A percentile compares a stretch with the other conserved stretches of the same genome.
Evolutionary conservation across 1,140 invertebrate species (phyloP).

Genomic region (Drosophila busckii): DNA sequence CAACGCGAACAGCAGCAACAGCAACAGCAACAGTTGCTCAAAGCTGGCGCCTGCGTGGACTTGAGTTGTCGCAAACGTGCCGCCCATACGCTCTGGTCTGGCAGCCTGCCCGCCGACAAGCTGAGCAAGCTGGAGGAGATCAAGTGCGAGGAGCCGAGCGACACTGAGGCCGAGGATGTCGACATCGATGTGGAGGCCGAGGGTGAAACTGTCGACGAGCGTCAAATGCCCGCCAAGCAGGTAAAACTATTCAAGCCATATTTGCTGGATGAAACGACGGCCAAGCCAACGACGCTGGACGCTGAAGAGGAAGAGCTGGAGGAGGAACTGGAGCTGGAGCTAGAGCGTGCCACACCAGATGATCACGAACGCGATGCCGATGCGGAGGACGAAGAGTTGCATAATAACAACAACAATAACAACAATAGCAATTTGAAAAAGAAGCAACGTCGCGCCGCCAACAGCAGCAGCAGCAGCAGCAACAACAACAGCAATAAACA

Average conservation of each 20-base stretch:
- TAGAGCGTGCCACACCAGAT: constrained; percentile 57
- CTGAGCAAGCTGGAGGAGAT: constrained; percentile 57
- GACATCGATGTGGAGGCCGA: constrained; percentile 27
- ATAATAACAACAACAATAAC: constrained; percentile 68
- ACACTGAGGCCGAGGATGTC: constrained; percentile 27
- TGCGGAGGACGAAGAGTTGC: constrained; percentile 62
- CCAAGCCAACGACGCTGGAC: constrained; percentile 48
- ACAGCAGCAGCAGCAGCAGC: constrained; percentile 24
- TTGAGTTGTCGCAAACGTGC: constrained; percentile 71
- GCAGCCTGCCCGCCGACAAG: constrained; percentile 36
- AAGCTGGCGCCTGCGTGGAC: constrained; percentile 41
- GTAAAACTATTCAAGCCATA: constrained; percentile 86
- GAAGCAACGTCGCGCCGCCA: constrained; percentile 14
- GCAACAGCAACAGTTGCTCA: constrained; percentile 8
- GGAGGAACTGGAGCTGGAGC: constrained; percentile 53
- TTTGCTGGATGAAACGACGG: constrained; percentile 82
- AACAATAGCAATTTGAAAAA: constrained; percentile 16
- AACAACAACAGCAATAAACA: constrained; percentile 51
- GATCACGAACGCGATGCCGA: constrained; percentile 40
- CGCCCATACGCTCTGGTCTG: constrained; percentile 24
- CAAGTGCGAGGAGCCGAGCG: constrained; percentile 41
- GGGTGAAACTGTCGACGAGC: constrained; percentile 22
- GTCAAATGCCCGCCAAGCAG: constrained; percentile 67
- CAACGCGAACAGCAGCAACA: constrained; percentile 37
- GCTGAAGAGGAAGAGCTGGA: constrained; percentile 22